Conservation (phyloP, 2,113 vertebrate species). For the Hepsetus odoe region DNA sequence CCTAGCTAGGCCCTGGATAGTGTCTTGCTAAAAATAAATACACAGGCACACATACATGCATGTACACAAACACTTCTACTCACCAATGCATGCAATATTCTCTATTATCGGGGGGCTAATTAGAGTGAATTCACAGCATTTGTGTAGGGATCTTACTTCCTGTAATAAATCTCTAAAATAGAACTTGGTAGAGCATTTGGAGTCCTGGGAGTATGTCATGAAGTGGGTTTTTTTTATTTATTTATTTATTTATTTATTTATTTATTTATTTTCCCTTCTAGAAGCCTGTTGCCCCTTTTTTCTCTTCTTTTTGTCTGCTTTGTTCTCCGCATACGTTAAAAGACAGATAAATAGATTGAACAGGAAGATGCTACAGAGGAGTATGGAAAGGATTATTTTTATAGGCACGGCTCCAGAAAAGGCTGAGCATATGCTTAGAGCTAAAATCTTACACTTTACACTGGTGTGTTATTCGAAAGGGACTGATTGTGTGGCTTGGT, state of each 20-base stretch:
- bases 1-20: not conserved
- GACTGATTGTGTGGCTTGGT: constrained; percentile 13
- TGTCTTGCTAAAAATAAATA: constrained; percentile 10
- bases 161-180: constrained; percentile 5
- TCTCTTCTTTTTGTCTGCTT: not conserved
- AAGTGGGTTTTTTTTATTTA: no score
- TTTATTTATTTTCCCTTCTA: not conserved
- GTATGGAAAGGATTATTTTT: not conserved
- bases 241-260: no score
- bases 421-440: not conserved
- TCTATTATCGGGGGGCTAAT: constrained; percentile 3
- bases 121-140: not conserved
- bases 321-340: not conserved
- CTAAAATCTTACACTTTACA: not conserved
- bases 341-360: not conserved
- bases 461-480: not conserved
- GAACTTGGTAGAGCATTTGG: not conserved
- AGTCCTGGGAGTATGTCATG: not conserved
- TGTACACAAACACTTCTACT: not conserved
- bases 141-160: not conserved
- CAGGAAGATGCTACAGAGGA: not conserved
- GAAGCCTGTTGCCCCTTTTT: not conserved
- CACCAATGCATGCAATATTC: not conserved
- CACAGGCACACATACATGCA: not conserved
- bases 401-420: not conserved